Evolutionary conservation across 2,113 vertebrate genomes (phyloP).

Genomic region (Cettia cetti): DNA sequence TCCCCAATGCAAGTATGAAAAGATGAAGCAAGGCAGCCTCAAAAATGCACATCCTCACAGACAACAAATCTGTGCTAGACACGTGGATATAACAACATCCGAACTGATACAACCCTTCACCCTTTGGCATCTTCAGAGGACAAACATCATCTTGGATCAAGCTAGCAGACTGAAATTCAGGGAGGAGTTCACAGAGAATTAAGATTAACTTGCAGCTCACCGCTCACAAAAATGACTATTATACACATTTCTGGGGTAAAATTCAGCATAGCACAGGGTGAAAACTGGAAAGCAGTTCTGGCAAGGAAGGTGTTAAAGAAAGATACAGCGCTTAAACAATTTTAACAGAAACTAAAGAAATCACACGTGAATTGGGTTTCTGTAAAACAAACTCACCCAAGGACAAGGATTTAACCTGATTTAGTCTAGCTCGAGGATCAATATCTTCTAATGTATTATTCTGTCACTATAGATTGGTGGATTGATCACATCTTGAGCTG

Average conservation of each 20-base stretch:
- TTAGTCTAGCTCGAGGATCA: neutral
- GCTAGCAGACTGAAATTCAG: neutral
- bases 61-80: neutral
- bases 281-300: neutral
- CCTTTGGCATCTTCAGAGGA: neutral
- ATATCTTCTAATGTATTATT: constrained; percentile 23
- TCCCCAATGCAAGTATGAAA: neutral
- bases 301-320: neutral
- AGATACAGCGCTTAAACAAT: neutral
- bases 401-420: neutral
- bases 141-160: neutral
- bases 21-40: neutral
- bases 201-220: neutral
- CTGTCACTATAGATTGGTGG: constrained; percentile 4
- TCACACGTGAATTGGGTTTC: neutral
- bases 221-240: neutral
- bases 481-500: constrained; percentile 17
- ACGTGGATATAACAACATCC: neutral
- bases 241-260: neutral
- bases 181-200: neutral
- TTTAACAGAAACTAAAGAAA: neutral
- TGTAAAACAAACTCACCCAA: neutral
- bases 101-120: neutral
- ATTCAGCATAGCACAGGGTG: fast-evolving
- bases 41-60: neutral